A percentile compares a stretch with the other conserved stretches of the same genome.
phyloP scores from a whole-genome alignment of 2,113 vertebrate genomes.

The Oreochromis spilurus region DNA sequence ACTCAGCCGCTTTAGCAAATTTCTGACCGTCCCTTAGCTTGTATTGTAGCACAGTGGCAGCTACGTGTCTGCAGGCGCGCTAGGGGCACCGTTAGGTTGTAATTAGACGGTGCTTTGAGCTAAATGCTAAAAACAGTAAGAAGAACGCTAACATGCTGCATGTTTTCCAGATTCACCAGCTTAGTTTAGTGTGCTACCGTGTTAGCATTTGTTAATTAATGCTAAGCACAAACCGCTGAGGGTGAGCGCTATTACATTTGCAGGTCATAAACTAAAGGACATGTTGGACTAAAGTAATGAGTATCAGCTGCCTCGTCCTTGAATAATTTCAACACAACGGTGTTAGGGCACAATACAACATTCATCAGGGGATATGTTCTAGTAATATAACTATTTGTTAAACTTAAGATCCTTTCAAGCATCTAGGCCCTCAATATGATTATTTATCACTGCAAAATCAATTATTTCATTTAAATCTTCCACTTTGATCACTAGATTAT shows the following conservation, averaged over 20 bases:
- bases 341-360: neutral
- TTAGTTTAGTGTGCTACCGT: neutral
- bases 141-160: neutral
- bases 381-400: neutral
- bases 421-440: neutral
- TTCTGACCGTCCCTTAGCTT: neutral
- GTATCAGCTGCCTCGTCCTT: neutral
- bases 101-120: neutral
- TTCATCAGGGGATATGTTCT: neutral
- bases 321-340: neutral
- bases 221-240: neutral
- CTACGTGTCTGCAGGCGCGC: neutral
- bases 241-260: neutral
- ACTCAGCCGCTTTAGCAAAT: neutral
- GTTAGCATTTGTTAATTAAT: neutral
- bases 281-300: neutral
- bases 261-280: neutral
- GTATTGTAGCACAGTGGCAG: neutral
- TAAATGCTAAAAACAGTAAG: neutral
- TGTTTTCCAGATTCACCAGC: neutral
- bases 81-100: neutral
- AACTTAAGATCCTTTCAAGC: neutral
- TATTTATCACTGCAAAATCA: neutral
- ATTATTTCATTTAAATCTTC: neutral
- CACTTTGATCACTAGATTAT: slow-evolving; percentile 1